Conservation (phyloP, 2,113 vertebrate genomes). For the Naja naja region DNA sequence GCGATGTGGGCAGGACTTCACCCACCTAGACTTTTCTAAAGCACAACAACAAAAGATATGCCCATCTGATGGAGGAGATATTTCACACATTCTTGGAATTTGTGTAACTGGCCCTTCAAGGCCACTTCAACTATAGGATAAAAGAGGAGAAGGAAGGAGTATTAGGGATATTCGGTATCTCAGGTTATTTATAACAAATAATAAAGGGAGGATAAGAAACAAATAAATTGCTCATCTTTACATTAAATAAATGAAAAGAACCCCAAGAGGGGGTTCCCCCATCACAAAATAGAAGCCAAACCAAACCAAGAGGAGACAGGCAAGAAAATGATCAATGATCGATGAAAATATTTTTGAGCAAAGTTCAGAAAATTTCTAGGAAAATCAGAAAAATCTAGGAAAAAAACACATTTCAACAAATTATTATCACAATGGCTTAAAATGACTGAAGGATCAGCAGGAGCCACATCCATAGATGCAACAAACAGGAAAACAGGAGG, state of each 20-base stretch:
- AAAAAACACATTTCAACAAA: not conserved
- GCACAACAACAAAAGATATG: not conserved
- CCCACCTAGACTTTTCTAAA: not conserved
- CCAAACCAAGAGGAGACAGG: not conserved
- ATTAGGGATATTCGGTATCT: not conserved
- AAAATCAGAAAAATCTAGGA: too few relatives aligned
- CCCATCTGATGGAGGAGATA: not conserved
- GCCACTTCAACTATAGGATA: not conserved
- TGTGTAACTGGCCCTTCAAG: not conserved
- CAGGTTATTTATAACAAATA: not conserved
- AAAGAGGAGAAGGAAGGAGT: not conserved
- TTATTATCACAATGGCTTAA: not conserved
- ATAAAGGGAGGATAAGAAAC: not conserved
- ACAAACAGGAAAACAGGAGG: not conserved
- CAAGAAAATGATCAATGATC: not conserved
- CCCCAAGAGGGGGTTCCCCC: not conserved
- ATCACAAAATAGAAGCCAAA: not conserved
- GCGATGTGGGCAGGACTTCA: not conserved
- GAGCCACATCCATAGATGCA: not conserved
- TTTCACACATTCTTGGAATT: not conserved
- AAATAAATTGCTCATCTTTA: not conserved
- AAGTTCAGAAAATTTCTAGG: not conserved
- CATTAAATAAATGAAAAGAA: not conserved
- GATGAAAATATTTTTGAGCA: not conserved
- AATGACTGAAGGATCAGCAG: not conserved